These are phyloP conservation scores for Pedetes capensis DNA, from an alignment of 2,113 vertebrate species.

Conservation along the genomic window DNA sequence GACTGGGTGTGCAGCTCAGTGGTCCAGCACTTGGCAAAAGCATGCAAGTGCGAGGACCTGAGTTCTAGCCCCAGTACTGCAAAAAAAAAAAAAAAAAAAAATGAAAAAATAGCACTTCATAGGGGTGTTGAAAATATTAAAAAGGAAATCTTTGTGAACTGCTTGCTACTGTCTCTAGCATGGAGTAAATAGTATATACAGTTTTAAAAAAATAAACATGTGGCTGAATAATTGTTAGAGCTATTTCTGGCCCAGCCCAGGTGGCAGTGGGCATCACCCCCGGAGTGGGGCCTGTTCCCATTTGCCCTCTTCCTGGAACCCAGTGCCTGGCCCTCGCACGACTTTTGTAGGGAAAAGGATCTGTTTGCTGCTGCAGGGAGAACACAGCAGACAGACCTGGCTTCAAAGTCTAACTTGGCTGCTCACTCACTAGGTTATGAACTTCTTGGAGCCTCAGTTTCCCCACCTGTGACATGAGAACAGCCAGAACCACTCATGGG, in stretches of 20 bases:
- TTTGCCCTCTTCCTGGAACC: neutral
- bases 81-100: too few relatives aligned
- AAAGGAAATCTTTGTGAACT: neutral
- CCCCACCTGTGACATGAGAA: neutral
- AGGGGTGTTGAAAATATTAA: neutral
- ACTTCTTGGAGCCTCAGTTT: neutral
- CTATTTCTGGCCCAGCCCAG: neutral
- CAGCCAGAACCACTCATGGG: neutral
- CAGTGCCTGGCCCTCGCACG: neutral
- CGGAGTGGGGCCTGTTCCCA: rapidly evolving
- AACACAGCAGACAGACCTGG: rapidly evolving
- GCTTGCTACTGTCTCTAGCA: neutral
- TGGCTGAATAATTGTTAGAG: neutral
- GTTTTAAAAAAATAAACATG: neutral
- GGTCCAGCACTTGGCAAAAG: too few relatives aligned
- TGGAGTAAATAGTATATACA: neutral
- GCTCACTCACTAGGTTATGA: neutral
- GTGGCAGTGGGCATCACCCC: too few relatives aligned
- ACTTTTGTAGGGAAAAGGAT: neutral
- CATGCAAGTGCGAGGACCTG: too few relatives aligned
- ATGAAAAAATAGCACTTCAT: too few relatives aligned
- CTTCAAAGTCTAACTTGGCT: neutral
- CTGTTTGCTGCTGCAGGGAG: neutral
- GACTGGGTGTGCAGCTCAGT: too few relatives aligned
- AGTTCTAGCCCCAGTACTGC: too few relatives aligned